Conservation (phyloP, 2,888 invertebrate genomes). For the Torymus texanus region DNA sequence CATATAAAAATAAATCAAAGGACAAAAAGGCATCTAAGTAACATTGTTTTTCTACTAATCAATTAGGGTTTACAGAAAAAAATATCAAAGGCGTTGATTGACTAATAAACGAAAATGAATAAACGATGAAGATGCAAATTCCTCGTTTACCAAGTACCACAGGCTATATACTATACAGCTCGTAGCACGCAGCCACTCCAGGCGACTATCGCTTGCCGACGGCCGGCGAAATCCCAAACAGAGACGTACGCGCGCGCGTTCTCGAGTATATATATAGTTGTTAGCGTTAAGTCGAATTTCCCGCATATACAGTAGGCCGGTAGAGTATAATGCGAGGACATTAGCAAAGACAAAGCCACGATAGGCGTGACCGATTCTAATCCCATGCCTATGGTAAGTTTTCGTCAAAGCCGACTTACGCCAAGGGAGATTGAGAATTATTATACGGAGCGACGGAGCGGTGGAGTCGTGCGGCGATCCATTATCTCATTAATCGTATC, state of each 20-base stretch:
- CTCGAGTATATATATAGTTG: no score
- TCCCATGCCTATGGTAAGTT: slow-evolving; percentile 28
- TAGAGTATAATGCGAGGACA: slow-evolving; percentile 12
- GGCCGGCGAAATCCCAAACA: slow-evolving; percentile 20
- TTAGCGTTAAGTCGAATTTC: slow-evolving; percentile 21
- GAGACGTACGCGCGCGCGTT: neutral
- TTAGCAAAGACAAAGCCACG: slow-evolving; percentile 31
- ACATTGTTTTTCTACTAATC: no score
- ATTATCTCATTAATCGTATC: slow-evolving; percentile 57
- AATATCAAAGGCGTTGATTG: slow-evolving; percentile 5
- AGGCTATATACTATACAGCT: neutral
- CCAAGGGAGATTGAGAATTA: slow-evolving; percentile 18
- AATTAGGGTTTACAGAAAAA: neutral
- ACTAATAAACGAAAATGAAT: slow-evolving; percentile 35
- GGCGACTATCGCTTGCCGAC: slow-evolving; percentile 18
- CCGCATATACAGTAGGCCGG: neutral
- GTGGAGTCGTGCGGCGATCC: neutral
- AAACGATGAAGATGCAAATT: slow-evolving; percentile 45
- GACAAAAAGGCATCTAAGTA: no score
- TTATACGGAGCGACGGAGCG: slow-evolving; percentile 36
- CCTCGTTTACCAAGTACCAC: neutral
- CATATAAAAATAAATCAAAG: no score
- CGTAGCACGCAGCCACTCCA: neutral
- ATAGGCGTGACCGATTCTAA: slow-evolving; percentile 51
- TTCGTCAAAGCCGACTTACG: slow-evolving; percentile 50